Base-by-base conservation (phyloP, 1,140 invertebrate species). In the Aphelenchoides fujianensis region DNA sequence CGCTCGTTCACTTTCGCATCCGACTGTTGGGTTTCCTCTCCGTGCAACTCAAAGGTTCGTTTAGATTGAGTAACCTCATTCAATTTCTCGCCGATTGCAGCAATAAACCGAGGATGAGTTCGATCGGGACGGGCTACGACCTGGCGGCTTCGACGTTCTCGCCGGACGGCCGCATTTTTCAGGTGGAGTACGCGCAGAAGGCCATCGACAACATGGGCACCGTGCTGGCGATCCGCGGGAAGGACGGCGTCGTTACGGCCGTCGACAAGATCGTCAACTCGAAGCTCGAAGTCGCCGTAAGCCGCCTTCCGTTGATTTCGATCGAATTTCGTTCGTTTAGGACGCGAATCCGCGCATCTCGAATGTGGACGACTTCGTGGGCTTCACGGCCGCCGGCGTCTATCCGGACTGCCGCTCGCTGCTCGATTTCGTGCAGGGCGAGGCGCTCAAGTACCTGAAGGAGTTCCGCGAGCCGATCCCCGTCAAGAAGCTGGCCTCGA, bases 111-210 rank as follows among this genome's bases (percentile, higher is more conserved):
- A 68, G 53, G 67, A 95, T 95, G 93, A 95, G 92, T 90, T 95
- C 93, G 31, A 95, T 95, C 83, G 93, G 93, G 80, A 94, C 93
- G 70, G 93, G 93, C 74, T 83, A 83, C 69, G 97, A 99, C 90
- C 88, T 99, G 76, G 98, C 95, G 72, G 96, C 96, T 7, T 97
- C 97, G 19, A 97, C 98, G 88, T 99, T 98, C 88, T 98, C 95
- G 9, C 96, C 97, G 9, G 97, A 99, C 87, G 97, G 97, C 16
- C 74, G 82, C 28, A 82, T 81, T 67, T 84, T 81, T 74, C 80
- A 80, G 73, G 94, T 99, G 0, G 97, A 99, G 89, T 99, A 99
- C 88, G 97, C 97, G 30, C 91, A 92, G 63, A 99, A 99, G 88
- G 97, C 97, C 16, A 95, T 98, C 1, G 97, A 98, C 88, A 97